Evolutionary conservation across 2,888 invertebrate species (phyloP).

Genomic region (Polydrusus cervinus): DNA sequence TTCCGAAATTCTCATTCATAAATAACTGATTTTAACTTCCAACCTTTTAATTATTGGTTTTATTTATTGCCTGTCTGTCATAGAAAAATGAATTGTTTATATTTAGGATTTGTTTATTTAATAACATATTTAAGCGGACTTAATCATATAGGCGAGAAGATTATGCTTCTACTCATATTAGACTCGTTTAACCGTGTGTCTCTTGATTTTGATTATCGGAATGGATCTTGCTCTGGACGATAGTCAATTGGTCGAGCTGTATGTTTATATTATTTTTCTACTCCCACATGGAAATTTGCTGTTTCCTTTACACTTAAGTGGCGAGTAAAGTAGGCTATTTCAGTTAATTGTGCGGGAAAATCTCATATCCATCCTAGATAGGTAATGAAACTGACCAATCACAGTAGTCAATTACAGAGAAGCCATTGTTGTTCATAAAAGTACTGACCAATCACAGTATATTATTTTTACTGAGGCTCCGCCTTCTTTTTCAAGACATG

Average conservation of each 20-base stretch:
- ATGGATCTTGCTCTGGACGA: constrained; percentile 52
- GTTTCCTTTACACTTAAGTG: too few relatives aligned
- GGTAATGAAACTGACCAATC: too few relatives aligned
- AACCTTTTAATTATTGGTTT: constrained; percentile 50
- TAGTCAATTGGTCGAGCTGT: constrained; percentile 47
- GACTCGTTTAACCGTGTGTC: constrained; percentile 44
- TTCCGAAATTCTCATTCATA: constrained; percentile 46
- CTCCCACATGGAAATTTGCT: too few relatives aligned
- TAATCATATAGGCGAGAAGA: constrained; percentile 45
- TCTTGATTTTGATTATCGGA: constrained; percentile 47
- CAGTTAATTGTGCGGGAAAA: too few relatives aligned
- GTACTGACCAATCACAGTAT: too few relatives aligned
- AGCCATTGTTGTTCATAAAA: too few relatives aligned
- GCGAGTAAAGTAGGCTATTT: too few relatives aligned
- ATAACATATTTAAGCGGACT: constrained; percentile 50
- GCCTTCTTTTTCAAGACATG: too few relatives aligned
- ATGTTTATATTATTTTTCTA: too few relatives aligned
- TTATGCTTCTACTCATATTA: constrained; percentile 45
- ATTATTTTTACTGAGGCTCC: too few relatives aligned
- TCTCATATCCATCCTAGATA: too few relatives aligned
- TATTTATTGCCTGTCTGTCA: constrained; percentile 46
- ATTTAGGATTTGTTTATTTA: constrained; percentile 51
- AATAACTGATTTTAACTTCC: constrained; percentile 50
- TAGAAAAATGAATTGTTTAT: constrained; percentile 51
- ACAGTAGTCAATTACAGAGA: too few relatives aligned